Conservation (phyloP, 2,888 invertebrate genomes). For the Herminia tarsipennalis region DNA sequence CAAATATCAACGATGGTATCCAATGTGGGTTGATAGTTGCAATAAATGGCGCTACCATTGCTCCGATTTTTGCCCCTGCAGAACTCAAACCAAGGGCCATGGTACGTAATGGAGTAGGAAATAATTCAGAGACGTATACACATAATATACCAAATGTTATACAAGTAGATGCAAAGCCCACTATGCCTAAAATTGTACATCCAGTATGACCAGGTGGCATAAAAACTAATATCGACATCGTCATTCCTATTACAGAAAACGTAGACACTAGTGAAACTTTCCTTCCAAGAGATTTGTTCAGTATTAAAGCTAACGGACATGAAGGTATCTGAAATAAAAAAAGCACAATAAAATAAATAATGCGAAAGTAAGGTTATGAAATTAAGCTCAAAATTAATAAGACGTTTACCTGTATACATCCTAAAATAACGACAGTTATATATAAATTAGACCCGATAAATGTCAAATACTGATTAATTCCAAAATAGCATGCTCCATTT, state of each 20-base stretch:
- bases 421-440: constrained; percentile 51
- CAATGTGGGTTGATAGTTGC: constrained; percentile 56
- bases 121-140: constrained; percentile 60
- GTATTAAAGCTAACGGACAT: constrained; percentile 46
- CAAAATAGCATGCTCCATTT: constrained; percentile 54
- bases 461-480: constrained; percentile 61
- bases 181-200: constrained; percentile 49
- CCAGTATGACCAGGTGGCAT: constrained; percentile 49
- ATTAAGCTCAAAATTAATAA: neutral
- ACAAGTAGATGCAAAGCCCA: constrained; percentile 49
- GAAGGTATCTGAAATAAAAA: constrained; percentile 50
- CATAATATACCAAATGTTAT: constrained; percentile 50
- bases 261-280: constrained; percentile 44
- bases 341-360: neutral
- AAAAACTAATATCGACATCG: constrained; percentile 53
- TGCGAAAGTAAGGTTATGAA: neutral
- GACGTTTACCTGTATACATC: constrained; percentile 52
- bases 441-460: constrained; percentile 56
- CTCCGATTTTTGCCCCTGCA: constrained; percentile 58
- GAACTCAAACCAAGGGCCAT: constrained; percentile 60
- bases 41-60: constrained; percentile 61
- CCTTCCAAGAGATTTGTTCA: constrained; percentile 55
- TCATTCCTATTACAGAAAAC: constrained; percentile 37
- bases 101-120: constrained; percentile 61
- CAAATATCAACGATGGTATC: constrained; percentile 60